phyloP scores from a whole-genome alignment of 2,888 invertebrate species.

The Pterostichus madidus region DNA sequence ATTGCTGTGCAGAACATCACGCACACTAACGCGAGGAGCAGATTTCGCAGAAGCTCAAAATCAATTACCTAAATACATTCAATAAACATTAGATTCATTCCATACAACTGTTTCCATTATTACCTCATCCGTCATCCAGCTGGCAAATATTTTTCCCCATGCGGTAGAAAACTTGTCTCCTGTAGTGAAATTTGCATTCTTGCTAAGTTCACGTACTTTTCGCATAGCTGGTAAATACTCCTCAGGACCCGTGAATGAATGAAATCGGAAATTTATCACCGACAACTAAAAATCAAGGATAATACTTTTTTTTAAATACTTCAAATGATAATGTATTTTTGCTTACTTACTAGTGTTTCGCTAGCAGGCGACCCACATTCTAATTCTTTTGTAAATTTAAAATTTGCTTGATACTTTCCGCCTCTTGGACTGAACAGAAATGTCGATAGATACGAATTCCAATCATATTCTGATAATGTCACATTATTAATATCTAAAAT shows the following conservation, averaged over 20 bases:
- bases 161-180: slow-evolving; percentile 83
- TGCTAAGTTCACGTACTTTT: slow-evolving; percentile 80
- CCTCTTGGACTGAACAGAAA: slow-evolving; percentile 85
- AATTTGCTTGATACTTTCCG: slow-evolving; percentile 84
- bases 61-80: slow-evolving; percentile 80
- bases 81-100: background rate
- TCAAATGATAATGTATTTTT: background rate
- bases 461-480: slow-evolving; percentile 79
- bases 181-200: slow-evolving; percentile 80
- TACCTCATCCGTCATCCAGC: slow-evolving; percentile 89
- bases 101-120: too few relatives aligned
- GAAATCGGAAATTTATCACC: slow-evolving; percentile 83
- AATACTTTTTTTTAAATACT: background rate
- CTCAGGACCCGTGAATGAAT: slow-evolving; percentile 81
- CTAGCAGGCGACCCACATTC: slow-evolving; percentile 82
- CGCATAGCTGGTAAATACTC: slow-evolving; percentile 89
- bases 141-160: slow-evolving; percentile 86
- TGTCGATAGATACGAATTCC: slow-evolving; percentile 82
- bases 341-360: slow-evolving; percentile 77
- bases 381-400: slow-evolving; percentile 81
- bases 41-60: slow-evolving; percentile 87
- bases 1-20: slow-evolving; percentile 89
- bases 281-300: slow-evolving; percentile 77
- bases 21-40: slow-evolving; percentile 86
- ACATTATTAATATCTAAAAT: slow-evolving; percentile 78